These are phyloP conservation scores for Drosophila diplacantha DNA, from an alignment of 2,888 invertebrate species.

Conservation along the genomic window DNA sequence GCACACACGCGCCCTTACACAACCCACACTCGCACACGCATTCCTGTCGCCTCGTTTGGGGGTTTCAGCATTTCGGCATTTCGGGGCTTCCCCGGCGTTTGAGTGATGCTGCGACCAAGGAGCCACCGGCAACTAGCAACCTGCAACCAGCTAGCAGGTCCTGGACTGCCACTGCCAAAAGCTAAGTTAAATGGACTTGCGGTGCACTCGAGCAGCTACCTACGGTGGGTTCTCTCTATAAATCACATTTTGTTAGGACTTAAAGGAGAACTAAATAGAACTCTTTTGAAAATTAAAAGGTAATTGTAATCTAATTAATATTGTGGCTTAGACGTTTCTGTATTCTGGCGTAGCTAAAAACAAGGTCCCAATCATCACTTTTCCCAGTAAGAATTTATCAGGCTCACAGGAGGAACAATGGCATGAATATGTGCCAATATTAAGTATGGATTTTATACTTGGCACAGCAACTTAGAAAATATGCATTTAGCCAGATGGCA, in stretches of 20 bases:
- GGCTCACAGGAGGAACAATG: too few species aligned
- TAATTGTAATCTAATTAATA: too few species aligned
- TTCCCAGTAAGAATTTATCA: too few species aligned
- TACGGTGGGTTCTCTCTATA: neutral
- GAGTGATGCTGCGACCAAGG: conserved; percentile 59
- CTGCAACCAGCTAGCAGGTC: conserved; percentile 31
- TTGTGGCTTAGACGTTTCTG: too few species aligned
- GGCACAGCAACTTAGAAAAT: too few species aligned
- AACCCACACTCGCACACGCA: conserved; percentile 38
- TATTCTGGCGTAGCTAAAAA: too few species aligned
- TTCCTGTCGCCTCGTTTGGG: conserved; percentile 60
- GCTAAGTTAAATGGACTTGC: conserved; percentile 71
- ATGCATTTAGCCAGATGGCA: too few species aligned
- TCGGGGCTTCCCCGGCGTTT: conserved; percentile 50
- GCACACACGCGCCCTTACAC: conserved; percentile 36
- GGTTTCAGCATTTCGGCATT: conserved; percentile 32
- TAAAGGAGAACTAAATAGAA: neutral
- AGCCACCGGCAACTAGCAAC: conserved; percentile 15
- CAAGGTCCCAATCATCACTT: too few species aligned
- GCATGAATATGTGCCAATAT: too few species aligned
- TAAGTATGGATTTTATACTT: too few species aligned
- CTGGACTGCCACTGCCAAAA: conserved; percentile 48
- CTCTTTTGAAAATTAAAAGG: neutral
- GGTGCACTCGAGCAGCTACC: conserved; percentile 66
- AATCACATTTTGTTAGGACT: neutral